Base-by-base conservation (phyloP, 2,113 vertebrate genomes). In the Alexandromys fortis region DNA sequence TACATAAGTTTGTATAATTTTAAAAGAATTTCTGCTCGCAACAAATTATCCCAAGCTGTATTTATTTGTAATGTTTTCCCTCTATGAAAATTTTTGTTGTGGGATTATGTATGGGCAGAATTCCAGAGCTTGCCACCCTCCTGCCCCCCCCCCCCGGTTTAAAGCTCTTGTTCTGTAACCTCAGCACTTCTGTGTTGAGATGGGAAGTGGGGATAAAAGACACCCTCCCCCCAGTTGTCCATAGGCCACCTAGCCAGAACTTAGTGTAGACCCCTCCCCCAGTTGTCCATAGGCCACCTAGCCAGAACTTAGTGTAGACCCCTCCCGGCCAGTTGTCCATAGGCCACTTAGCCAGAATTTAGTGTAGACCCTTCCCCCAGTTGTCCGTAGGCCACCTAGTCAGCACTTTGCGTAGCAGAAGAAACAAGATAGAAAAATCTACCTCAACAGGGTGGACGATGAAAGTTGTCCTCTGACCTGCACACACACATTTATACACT, bases 51-150 rank as follows among this genome's bases (percentile, higher is more conserved):
- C 61, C 49, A 89, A 63, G 17, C 65, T 65, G 79, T 86, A 42
- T 70, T 93, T n/a, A 89, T 63, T 89, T 81, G n/a, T 70, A 81
- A 78, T 81, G 67, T 22, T 85, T 94, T 91, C 17, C 33, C 16
- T 86, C 91, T 92, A 63, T 86, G 52, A 26, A 49, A 58, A 58
- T 10, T 83, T 90, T 92, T 70, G 63, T 47, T 83, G n/a, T 7
- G 85, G 26, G 67, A 82, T 38, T 86, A 24, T 9, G n/a, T n/a
- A 90, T 28, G 33, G 26, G 58, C 0, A 1, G 5, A 75, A 75
- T 42, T 75, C 21, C 11, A 5, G n/a, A 75, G 21, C 38, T 72
- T 72, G 35, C 28, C 12, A 12, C 49, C 3, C 45, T n/a, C 6
- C 5, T 6, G 45, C 45, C 11, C 75, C 73, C n/a, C 12, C 76